Percentiles rank a stretch among this genome's conserved stretches.
These are phyloP conservation scores for Acanthosepion pharaonis DNA, from an alignment of 2,888 invertebrate genomes.

Conservation along the genomic window DNA sequence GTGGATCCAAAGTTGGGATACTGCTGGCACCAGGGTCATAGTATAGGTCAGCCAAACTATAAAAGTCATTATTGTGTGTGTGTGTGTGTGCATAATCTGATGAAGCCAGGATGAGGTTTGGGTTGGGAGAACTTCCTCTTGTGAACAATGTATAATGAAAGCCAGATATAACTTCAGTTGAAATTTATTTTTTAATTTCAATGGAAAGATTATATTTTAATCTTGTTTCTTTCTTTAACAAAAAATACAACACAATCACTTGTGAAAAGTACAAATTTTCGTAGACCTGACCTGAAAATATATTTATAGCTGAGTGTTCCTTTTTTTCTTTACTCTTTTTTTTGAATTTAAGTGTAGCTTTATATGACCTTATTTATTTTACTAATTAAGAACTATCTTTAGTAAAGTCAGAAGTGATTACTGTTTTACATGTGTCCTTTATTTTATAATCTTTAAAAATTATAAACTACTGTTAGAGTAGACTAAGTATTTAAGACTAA, in stretches of 20 bases:
- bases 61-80: background rate
- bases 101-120: background rate
- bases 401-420: background rate
- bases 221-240: background rate
- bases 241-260: constrained; percentile 11
- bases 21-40: constrained; percentile 44
- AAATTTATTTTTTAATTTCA: constrained; percentile 14
- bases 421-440: background rate
- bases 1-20: constrained; percentile 39
- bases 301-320: background rate
- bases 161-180: background rate
- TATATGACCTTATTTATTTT: background rate
- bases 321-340: background rate
- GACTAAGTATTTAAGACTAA: no score
- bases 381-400: background rate
- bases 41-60: constrained; percentile 43
- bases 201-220: background rate
- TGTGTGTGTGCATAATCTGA: background rate
- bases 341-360: background rate
- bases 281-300: background rate
- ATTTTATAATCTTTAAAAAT: background rate
- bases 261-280: background rate
- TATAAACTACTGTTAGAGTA: background rate
- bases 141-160: constrained; percentile 34
- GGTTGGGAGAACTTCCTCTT: background rate